These are phyloP conservation scores for Cebus imitator DNA, from an alignment of 2,113 vertebrate genomes.

Conservation along the genomic window DNA sequence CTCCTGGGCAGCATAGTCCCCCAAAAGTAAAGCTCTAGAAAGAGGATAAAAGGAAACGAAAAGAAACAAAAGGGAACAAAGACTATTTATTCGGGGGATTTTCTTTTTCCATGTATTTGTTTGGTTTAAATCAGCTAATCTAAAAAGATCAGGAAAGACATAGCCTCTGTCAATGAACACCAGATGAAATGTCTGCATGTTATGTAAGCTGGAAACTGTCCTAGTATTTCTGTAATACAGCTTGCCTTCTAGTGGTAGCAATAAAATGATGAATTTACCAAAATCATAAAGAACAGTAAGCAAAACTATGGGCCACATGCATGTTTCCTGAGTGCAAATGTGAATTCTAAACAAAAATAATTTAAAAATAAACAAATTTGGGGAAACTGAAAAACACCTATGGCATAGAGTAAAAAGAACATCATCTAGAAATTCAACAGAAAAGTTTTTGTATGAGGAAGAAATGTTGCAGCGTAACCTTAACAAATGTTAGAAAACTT, in stretches of 20 bases:
- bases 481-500: background rate
- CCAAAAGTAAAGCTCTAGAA: background rate
- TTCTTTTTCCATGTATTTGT: background rate
- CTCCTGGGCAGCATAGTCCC: too few relatives aligned
- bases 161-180: background rate
- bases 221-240: background rate
- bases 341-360: background rate
- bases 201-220: background rate
- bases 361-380: background rate
- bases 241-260: background rate
- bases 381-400: background rate
- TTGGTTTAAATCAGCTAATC: background rate
- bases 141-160: background rate
- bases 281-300: background rate
- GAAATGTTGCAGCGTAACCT: background rate
- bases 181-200: background rate
- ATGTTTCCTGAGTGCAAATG: background rate
- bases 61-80: background rate
- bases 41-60: background rate
- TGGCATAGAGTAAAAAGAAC: background rate
- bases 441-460: background rate
- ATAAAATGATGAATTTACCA: background rate
- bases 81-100: background rate
- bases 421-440: background rate
- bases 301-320: background rate